Base-by-base conservation (phyloP, 2,797 vertebrate genomes). In the Tragelaphus oryx region DNA sequence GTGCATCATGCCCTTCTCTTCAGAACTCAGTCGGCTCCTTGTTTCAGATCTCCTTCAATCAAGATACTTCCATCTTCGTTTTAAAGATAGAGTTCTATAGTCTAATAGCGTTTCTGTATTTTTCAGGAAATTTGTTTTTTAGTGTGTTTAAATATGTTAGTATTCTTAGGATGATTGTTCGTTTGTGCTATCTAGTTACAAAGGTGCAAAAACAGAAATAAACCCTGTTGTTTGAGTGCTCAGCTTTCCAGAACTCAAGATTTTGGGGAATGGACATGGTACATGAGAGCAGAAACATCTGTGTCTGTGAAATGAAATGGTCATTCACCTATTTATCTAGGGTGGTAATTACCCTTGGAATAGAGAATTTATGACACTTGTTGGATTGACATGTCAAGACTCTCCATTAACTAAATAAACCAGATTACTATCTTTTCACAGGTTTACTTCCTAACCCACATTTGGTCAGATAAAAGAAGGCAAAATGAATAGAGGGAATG, bases 381-480 rank as follows among this genome's bases (percentile, higher is more conserved):
- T 33, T 89, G 41, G 9, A 33, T 75, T 52, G 79, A 94, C 20
- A 62, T 9, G 8, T 46, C 20, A 37, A 87, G 10, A 3, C 33
- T 83, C 74, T 76, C 55, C 3, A 28, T 68, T 87, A 81, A 86
- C 75, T 59, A 87, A 79, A 79, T 60, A 83, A 91, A 78, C 13
- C 54, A 68, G 59, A 94, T 48, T 7, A 87, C 30, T 78, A n/a
- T 2, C 30, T 22, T 83, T 50, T 88, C 28, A 48, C 13, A 24
- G 41, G 28, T 89, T 89, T 68, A 59, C 59, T 59, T 87, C 33
- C 33, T 8, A 46, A 46, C 16, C 3, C 20, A 94, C 33, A 55
- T 60, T 71, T 20, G 86, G 20, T 71, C 33, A 68, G 14, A 14
- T 60, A 13, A 93, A 93, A 94, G 30, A 55, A 48, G 30, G 17